Base-by-base conservation (phyloP, 2,113 vertebrate species). In the Myrmecobius fasciatus region DNA sequence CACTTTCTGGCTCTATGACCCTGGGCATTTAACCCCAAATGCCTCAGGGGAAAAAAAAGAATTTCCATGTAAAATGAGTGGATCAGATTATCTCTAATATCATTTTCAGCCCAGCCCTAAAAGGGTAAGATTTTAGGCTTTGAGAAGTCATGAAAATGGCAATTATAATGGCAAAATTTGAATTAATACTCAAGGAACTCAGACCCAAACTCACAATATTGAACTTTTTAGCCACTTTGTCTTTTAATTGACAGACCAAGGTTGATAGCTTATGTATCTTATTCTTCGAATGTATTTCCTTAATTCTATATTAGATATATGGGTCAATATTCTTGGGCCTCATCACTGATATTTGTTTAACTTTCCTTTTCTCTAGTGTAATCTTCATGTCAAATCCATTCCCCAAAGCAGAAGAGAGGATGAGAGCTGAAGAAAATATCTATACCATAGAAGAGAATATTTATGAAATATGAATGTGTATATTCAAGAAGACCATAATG, bases 361-460 rank as follows among this genome's bases (percentile, higher is more conserved):
- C 25, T 91, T 91, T 94, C 60, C 92, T 25, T 95, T 95, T 94
- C 67, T 54, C 92, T 95, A 98, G 97, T 25, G 95, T 97, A 26
- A 0, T 97, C 93, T 91, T 92, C 8, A 89, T 95, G 92, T 91
- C 89, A 31, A 94, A 48, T 52, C 49, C 28, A 52, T 25, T 91
- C 51, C 88, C 95, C 3, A 92, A 20, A 2, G 93, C 0, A 43
- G 93, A 89, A 89, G 90, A 90, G 20, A 52, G 95, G 6, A 36
- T 89, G 4, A 91, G 0, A 22, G 53, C 93, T 1, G 91, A 96
- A 36, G 97, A 95, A 56, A 98, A 98, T 11, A 48, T 97, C 95
- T 98, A 97, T 8, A 51, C n/a, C 83, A 95, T 95, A 0, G 97
- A 98, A 91, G 97, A 97, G 89, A 96, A 97, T 0, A 0, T 91